Evolutionary conservation across 2,113 vertebrate species (phyloP).

Genomic region (Ciconia boyciana): DNA sequence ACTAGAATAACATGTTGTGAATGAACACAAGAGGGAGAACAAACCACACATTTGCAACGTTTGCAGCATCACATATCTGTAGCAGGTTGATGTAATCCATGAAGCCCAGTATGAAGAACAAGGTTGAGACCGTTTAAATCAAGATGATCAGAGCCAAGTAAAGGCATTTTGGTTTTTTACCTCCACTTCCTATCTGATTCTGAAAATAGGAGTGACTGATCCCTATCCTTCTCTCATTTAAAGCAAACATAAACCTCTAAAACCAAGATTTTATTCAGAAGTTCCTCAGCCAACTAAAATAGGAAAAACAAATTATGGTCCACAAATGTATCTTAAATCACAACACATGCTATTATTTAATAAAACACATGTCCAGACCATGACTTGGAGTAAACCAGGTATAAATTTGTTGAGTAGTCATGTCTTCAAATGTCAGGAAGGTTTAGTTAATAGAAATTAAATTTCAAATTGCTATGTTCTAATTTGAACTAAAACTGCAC

Average conservation of each 20-base stretch:
- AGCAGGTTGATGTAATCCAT: not conserved
- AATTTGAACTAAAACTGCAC: not conserved
- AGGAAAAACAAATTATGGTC: not conserved
- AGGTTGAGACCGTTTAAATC: not conserved
- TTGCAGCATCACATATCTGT: not conserved
- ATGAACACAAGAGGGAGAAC: conserved; percentile 60
- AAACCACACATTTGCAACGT: not conserved
- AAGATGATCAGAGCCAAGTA: not conserved
- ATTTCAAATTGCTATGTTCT: not conserved
- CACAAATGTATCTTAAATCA: not conserved
- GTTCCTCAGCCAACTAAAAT: not conserved
- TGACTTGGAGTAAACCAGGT: not conserved
- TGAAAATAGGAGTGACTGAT: not conserved
- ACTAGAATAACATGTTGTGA: not conserved
- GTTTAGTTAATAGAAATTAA: not conserved
- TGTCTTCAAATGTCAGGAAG: not conserved
- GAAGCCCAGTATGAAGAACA: not conserved
- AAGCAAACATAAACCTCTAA: not conserved
- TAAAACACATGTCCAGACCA: not conserved
- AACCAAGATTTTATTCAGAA: not conserved
- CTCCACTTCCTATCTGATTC: not conserved
- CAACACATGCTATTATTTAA: not conserved
- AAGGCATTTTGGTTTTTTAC: not conserved
- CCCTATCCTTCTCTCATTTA: not conserved
- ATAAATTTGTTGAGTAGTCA: not conserved